Evolutionary conservation across 2,888 invertebrate genomes (phyloP), one percentile per base, ranked within the genome.

Genomic region (Drosophila fulvimacula): DNA sequence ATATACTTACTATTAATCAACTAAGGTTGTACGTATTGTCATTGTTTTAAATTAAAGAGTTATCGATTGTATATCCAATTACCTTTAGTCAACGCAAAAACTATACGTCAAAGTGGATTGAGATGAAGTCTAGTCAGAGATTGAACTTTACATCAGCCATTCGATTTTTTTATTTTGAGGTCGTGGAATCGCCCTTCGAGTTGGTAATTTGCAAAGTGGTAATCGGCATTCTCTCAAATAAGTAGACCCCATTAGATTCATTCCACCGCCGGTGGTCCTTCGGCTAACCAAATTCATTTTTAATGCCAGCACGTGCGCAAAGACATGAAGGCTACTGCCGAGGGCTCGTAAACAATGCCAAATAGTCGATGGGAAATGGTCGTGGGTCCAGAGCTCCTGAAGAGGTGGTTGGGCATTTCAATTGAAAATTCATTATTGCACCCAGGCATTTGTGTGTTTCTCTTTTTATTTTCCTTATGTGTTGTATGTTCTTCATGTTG

Each of bases 241-340:
- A 59, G 57, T 62, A 59, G 46, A 66, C 51, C 55, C 74, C 56
- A 70, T 70, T 74, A 70, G 55, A 75, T 41, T 65, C 52, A 61
- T 70, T 62, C 49, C 55, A 63, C 36, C 44, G 60, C 55, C 56
- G 21, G n/a, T 41, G 59, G 69, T 69, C 64, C 59, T 48, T 70
- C 34, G 48, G 34, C 55, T 57, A 60, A 66, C 73, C 81, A 76
- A 82, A 81, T 82, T 81, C 78, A 87, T 84, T 83, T 84, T 83
- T 83, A 80, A 79, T 79, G 81, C 69, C 68, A 80, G 62, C 79
- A 80, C 79, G 79, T 79, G 79, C 64, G 36, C 78, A 61, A 72
- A 62, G 69, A 82, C 82, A 82, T 75, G 78, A 73, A 65, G 59
- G 69, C 69, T 49, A 70, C 63, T 80, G 68, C 79, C 59, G 34